Percentiles rank a stretch among this genome's conserved stretches.
phyloP scores from a whole-genome alignment of 2,797 vertebrate species.

The Scyliorhinus canicula region DNA sequence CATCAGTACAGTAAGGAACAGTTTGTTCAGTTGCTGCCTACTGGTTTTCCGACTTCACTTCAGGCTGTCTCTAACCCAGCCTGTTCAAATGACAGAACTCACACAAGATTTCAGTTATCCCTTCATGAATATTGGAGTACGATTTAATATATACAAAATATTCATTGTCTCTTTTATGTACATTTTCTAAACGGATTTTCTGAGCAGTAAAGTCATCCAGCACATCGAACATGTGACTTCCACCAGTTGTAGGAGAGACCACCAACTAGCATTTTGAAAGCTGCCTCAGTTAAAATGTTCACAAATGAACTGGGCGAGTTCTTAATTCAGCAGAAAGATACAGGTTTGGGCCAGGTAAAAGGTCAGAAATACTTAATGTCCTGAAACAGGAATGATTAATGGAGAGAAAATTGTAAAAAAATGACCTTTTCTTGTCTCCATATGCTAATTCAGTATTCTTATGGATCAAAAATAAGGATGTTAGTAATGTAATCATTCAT shows the following conservation, averaged over 20 bases:
- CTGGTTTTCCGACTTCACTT: background rate
- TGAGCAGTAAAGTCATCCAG: background rate
- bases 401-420: background rate
- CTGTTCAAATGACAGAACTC: background rate
- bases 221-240: background rate
- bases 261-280: background rate
- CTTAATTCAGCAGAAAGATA: background rate
- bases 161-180: background rate
- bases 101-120: background rate
- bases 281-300: background rate
- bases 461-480: background rate
- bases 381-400: background rate
- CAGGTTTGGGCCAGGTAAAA: background rate
- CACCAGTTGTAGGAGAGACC: background rate
- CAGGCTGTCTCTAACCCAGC: background rate
- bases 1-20: background rate
- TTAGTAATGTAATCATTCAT: background rate
- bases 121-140: conserved; percentile 3
- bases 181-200: background rate
- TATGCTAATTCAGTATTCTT: background rate
- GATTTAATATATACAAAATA: conserved; percentile 14
- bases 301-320: background rate
- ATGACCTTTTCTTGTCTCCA: background rate
- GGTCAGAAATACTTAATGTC: background rate
- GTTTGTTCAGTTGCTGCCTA: background rate